Evolutionary conservation across 2,797 vertebrate genomes (phyloP), one percentile per base, ranked within the genome.

Genomic region (Acanthopagrus latus): DNA sequence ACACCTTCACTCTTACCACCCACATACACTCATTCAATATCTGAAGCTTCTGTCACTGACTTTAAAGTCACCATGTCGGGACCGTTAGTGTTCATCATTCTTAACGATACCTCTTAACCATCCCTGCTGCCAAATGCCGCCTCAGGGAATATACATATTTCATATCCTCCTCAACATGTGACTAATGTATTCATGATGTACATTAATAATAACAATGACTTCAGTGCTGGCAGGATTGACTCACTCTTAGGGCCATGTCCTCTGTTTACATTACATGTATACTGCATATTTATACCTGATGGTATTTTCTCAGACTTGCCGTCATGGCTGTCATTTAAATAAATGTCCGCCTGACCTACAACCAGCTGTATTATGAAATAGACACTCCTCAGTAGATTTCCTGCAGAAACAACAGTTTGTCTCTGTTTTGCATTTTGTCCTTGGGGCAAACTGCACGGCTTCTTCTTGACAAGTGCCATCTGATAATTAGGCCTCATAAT

Each of bases 401-500:
- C 84, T 51, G 29, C 16, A 84, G 81, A 89, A 89, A 92, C 74
- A 91, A 88, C 90, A 84, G 81, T 93, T 93, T 90, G 84, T 65
- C 50, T 89, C 87, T 87, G 69, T 86, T 90, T 85, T 88, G 84
- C 89, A 86, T 92, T 89, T 90, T 16, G n/a, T 88, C 88, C 88
- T 85, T 70, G 1, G 84, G 91, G 89, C 90, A 87, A 82, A 91
- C 79, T 66, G 80, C 88, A 65, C 33, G 51, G 78, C 69, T 86
- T 88, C 83, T 86, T 86, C 83, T 88, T 87, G 85, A 94, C 91
- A 91, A 91, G 90, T 88, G 87, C 85, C 87, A 91, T 94, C 90
- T 92, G 91, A 93, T 91, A 94, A 94, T 94, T 93, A 91, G 89
- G 84, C 67, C 81, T 91, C 90, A 83, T 93, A 93, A 94, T 94